Conservation (phyloP, 2,113 vertebrate species). For the Loxodonta africana region DNA sequence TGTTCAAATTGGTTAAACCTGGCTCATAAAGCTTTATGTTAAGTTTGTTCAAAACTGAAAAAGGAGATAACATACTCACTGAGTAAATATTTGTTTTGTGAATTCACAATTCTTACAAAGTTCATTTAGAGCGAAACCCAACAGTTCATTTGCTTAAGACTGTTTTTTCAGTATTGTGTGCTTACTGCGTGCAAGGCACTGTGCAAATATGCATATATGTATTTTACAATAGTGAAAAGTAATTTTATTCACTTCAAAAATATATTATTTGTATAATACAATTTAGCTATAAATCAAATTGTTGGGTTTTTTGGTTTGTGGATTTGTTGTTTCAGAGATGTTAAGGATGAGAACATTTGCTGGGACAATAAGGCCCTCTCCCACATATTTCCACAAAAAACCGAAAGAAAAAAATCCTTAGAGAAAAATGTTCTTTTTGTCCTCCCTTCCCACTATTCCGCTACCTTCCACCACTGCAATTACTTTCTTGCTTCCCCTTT, state of each 20-base stretch:
- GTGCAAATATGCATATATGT: too few relatives aligned
- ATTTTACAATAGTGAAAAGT: not conserved
- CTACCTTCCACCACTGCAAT: not conserved
- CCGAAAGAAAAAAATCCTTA: not conserved
- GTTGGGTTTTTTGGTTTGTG: not conserved
- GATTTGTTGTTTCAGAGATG: not conserved
- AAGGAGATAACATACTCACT: constrained; percentile 34
- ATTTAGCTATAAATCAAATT: not conserved
- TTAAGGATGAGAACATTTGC: not conserved
- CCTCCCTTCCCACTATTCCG: not conserved
- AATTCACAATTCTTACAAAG: constrained; percentile 24
- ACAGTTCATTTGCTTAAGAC: constrained; percentile 29
- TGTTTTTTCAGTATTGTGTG: not conserved
- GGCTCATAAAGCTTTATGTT: not conserved
- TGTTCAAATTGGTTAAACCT: constrained; percentile 14
- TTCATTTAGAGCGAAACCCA: not conserved
- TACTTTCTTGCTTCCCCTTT: not conserved
- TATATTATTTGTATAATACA: constrained; percentile 13
- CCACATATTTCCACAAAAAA: not conserved
- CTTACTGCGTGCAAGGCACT: too few relatives aligned
- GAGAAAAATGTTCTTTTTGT: not conserved
- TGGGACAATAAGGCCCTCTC: not conserved
- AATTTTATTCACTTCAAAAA: constrained; percentile 29
- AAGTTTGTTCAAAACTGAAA: constrained; percentile 51
- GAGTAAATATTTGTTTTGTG: constrained; percentile 55